Evolutionary conservation across 2,113 vertebrate genomes (phyloP).

Genomic region (Phylloscopus whistleri): DNA sequence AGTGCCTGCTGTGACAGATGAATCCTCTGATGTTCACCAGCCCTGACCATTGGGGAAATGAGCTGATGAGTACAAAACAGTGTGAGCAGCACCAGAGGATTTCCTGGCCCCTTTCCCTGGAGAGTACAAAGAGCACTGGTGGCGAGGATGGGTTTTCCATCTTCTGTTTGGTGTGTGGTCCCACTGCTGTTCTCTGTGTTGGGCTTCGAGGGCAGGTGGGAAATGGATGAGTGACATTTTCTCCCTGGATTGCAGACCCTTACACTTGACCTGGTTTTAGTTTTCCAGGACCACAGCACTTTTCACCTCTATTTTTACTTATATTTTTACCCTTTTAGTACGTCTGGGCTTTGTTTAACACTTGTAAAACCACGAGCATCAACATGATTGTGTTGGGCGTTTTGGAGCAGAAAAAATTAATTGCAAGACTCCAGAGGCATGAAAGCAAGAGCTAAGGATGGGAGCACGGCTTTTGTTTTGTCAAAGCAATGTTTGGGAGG

Average conservation of each 20-base stretch:
- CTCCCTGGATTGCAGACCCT: not conserved
- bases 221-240: not conserved
- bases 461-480: not conserved
- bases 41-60: not conserved
- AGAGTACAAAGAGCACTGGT: not conserved
- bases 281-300: not conserved
- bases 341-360: not conserved
- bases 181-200: not conserved
- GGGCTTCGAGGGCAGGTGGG: not conserved
- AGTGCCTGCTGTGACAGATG: not conserved
- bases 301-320: not conserved
- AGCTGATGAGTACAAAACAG: not conserved
- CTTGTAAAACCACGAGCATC: rapidly evolving
- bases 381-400: rapidly evolving
- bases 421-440: not conserved
- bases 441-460: not conserved
- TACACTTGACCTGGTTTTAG: not conserved
- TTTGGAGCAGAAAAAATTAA: not conserved
- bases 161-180: rapidly evolving
- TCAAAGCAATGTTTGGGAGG: not conserved
- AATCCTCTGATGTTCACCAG: not conserved
- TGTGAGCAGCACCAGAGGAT: not conserved
- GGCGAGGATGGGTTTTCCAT: not conserved
- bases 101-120: not conserved
- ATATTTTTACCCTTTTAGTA: not conserved